A percentile compares a stretch with the other conserved stretches of the same genome.
Evolutionary conservation across 1,140 invertebrate species (phyloP).

Genomic region (Sarcophaga peregrina): DNA sequence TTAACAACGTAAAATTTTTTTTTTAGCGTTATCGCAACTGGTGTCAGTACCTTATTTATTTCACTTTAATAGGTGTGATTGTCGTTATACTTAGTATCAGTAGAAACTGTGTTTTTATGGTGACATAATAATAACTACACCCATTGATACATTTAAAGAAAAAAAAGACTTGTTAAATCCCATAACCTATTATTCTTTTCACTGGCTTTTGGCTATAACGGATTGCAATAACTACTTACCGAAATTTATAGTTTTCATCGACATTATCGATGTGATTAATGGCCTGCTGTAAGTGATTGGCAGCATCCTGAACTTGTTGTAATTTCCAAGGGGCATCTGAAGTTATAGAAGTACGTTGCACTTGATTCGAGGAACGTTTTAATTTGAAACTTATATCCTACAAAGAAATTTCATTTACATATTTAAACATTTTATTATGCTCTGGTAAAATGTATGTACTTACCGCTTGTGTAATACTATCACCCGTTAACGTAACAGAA

Average conservation of each 20-base stretch:
- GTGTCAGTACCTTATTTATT: no score
- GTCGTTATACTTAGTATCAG: no score
- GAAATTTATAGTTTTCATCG: constrained; percentile 81
- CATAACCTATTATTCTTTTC: no score
- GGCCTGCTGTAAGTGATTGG: constrained; percentile 88
- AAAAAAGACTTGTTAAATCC: no score
- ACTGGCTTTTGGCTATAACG: no score
- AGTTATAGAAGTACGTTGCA: constrained; percentile 81
- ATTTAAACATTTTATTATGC: neutral
- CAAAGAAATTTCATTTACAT: neutral
- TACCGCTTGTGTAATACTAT: constrained; percentile 89
- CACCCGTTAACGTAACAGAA: constrained; percentile 85
- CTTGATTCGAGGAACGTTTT: constrained; percentile 80
- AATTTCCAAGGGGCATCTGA: constrained; percentile 89
- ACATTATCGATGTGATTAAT: constrained; percentile 85
- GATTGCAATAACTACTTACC: no score
- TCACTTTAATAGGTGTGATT: no score
- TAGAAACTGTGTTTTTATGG: no score
- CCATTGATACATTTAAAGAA: no score
- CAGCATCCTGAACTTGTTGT: constrained; percentile 91
- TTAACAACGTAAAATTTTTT: no score
- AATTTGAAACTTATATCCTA: constrained; percentile 89
- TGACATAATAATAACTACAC: no score
- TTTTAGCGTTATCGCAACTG: no score
- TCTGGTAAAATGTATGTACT: constrained; percentile 48